Base-by-base conservation (phyloP, 2,797 vertebrate species). In the Hippocampus kuda region DNA sequence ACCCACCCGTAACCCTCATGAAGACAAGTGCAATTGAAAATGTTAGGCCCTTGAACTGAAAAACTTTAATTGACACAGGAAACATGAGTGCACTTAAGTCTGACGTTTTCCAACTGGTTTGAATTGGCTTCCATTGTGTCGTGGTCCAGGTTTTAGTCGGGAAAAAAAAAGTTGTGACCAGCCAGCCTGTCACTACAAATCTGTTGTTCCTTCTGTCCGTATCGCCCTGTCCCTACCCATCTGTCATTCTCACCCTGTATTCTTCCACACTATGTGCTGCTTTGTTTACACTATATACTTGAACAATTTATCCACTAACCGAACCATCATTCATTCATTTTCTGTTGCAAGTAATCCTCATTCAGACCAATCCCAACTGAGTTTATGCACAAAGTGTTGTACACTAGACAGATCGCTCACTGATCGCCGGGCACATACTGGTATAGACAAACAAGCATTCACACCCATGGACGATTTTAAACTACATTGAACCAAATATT, bases 101-200 rank as follows among this genome's bases (percentile, higher is more conserved):
- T 61, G 30, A 30, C 27, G 20, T 46, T 65, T 7, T 26, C 56
- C 4, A 57, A 57, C 4, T 65, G 24, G 63, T 65, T 65, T 27
- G 24, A 65, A 65, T 15, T 7, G 63, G n/a, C n/a, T 46, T 53
- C 10, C 20, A 53, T 34, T 34, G 22, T 67, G 22, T 67, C 41
- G 48, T 15, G 46, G 9, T 54, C 27, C 18, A 38, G 66, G 22
- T 56, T 57, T 67, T 67, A 26, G 77, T 60, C 18, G 1, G 16
- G 30, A 34, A 38, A 10, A 34, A 59, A 5, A 15, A 27, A 30
- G 72, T 83, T 87, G 77, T 53, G 73, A 83, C 72, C 38, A 73
- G 80, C 75, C 83, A 83, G 85, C 72, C 80, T 84, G 84, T 78
- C 81, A 76, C 75, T 81, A 83, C 77, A 88, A 85, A 84, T 81